A percentile compares a stretch with the other conserved stretches of the same genome.
Evolutionary conservation across 2,888 invertebrate species (phyloP).

Genomic region (Pseudoips prasinana): DNA sequence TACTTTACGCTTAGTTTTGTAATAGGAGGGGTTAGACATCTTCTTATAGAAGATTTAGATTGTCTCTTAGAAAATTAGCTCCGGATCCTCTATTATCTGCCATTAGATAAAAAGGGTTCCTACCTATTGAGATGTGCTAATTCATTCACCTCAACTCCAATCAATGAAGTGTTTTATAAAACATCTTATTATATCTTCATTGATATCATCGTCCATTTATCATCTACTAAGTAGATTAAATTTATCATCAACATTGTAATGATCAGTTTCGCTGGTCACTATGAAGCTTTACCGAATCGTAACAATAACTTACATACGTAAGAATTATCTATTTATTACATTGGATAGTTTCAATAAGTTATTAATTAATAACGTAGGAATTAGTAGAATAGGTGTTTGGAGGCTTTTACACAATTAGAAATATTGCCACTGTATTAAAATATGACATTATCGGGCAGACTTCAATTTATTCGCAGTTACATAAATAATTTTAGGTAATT

Average conservation of each 20-base stretch:
- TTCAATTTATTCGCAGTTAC: constrained; percentile 62
- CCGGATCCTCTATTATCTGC: too few species aligned
- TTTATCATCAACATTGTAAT: constrained; percentile 22
- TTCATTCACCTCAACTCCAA: too few species aligned
- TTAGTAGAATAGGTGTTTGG: constrained; percentile 75
- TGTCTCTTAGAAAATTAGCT: too few species aligned
- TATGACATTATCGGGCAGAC: constrained; percentile 56
- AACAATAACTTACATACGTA: constrained; percentile 74
- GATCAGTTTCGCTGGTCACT: constrained; percentile 35
- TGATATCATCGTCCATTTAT: constrained; percentile 22
- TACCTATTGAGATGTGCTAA: too few species aligned
- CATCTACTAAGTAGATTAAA: constrained; percentile 32
- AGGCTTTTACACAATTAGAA: constrained; percentile 77
- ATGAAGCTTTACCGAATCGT: constrained; percentile 70
- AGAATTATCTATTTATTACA: constrained; percentile 43
- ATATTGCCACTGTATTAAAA: constrained; percentile 64
- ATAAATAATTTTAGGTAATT: constrained; percentile 34
- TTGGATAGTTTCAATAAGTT: constrained; percentile 48
- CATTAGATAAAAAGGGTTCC: too few species aligned
- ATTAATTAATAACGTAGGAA: constrained; percentile 49
- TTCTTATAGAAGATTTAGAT: too few species aligned
- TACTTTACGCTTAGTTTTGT: too few species aligned
- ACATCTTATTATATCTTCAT: constrained; percentile 6
- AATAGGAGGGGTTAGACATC: too few species aligned
- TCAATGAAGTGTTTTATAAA: too few species aligned